phyloP scores from a whole-genome alignment of 2,113 vertebrate genomes.

The Pseudopodoces humilis region DNA sequence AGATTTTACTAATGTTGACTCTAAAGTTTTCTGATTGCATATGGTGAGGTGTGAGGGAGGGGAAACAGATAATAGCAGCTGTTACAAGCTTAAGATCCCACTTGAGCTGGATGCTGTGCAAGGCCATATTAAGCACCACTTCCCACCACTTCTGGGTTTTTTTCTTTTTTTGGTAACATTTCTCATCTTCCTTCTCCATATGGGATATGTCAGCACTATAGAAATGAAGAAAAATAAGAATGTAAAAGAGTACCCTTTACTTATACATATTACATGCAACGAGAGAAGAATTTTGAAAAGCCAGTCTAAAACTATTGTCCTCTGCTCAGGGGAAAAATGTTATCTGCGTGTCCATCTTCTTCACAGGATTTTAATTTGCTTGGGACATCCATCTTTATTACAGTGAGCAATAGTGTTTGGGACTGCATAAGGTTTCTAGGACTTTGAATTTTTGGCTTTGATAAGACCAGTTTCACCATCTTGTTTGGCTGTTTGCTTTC shows the following conservation, averaged over 20 bases:
- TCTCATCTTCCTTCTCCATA: background rate
- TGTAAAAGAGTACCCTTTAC: background rate
- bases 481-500: background rate
- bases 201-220: background rate
- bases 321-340: background rate
- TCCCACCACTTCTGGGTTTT: background rate
- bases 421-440: background rate
- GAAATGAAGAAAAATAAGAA: background rate
- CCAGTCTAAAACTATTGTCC: background rate
- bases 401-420: accelerated
- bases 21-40: background rate
- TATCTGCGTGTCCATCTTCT: background rate
- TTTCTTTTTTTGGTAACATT: background rate
- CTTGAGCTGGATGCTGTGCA: background rate
- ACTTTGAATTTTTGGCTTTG: background rate
- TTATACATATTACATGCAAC: background rate
- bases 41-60: background rate
- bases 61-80: background rate
- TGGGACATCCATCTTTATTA: background rate
- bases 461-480: accelerated
- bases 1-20: background rate
- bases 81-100: background rate
- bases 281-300: background rate
- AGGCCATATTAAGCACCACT: background rate
- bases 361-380: background rate